Evolutionary conservation across 2,888 invertebrate genomes (phyloP), one percentile per base, ranked within the genome.

Genomic region (Tenthredo scrophulariae): DNA sequence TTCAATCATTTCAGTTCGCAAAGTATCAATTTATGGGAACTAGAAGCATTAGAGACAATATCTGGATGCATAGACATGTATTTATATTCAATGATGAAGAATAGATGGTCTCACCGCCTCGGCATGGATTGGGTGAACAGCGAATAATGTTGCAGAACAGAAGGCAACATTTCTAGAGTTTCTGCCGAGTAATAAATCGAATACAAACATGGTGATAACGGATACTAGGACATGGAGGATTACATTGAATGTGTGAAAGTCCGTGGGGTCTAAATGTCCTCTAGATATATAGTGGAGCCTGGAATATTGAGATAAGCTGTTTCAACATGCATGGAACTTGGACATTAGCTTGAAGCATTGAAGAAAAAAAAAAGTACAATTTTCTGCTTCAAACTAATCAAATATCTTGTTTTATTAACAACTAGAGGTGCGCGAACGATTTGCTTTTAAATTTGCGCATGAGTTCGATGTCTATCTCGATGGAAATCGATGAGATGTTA

Each of bases 101-200:
- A 50, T n/a, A 74, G 83, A 80, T 83, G 70, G 90, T 91, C 95
- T 93, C 91, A 96, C 98, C 86, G 98, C 97, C 94, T 99, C 99
- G 0, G 97, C 96, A 93, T 99, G 99, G 79, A 99, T 94, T 0
- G 99, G 99, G 94, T 99, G 99, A 22, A 97, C 96, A 18, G 98
- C 96, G 94, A 99, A 99, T 40, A 99, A 91, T 3, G 97, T 89
- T 22, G 97, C 94, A 62, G 97, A 95, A 84, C 97, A 94, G 89
- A 96, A 96, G 65, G 96, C 94, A 85, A 94, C 91, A 87, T 88
- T 88, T 46, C 86, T 86, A 67, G 86, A 86, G 84, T 92, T 90
- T 58, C 91, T 90, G 62, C 92, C 92, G 85, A 94, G 90, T 86
- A 95, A 88, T 83, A 93, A 88, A 84, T 93, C 92, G 87, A 95